Evolutionary conservation across 2,113 vertebrate species (phyloP), one percentile per base, ranked within the genome.

Genomic region (Pheucticus melanocephalus): DNA sequence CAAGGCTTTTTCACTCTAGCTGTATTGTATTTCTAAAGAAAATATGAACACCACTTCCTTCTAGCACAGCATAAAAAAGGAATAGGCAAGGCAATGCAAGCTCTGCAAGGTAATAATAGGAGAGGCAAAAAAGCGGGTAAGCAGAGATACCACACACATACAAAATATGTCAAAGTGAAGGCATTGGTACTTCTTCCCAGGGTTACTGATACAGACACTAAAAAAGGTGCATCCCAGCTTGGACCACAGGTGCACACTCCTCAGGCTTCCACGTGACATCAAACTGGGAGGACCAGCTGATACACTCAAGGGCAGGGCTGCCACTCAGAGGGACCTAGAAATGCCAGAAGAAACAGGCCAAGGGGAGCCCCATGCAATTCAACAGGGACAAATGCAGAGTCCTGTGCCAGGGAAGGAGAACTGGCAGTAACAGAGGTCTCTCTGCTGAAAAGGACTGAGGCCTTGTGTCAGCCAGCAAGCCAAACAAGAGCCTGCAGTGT

Each of bases 401-500:
- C 40, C 57, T 64, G 33, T 16, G 15, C 25, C 57, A 77, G 40
- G 28, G 39, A 76, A 83, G 35, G 44, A 80, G 78, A 84, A 73
- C 9, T 51, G 48, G 57, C 86, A 90, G 50, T 51, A 66, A 59
- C 60, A 79, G 45, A 73, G 27, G 48, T 28, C n/a, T 23, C 31
- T 9, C 45, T 54, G 27, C 31, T 37, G 25, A 35, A 61, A 75
- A 82, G 35, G 23, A 79, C 30, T 4, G 1, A 5, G 37, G 27
- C 40, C n/a, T 48, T 2, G 0, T 6, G 8, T 86, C 72, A 37
- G n/a, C 40, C 42, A 69, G 60, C 65, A 75, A 33, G 42, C 12
- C 0, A 0, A 77, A 61, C 6, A 40, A n/a, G 24, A 73, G 77
- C 59, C 60, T 1, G 2, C 39, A 86, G 37, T 2, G 0, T 24